Conservation (phyloP, 2,113 vertebrate genomes). For the rabbit (Oryctolagus cuniculus) region mOryCun1.1 NC_091433.1:196108001-196108500, state of each 20-base stretch:
- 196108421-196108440: no score
- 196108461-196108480: background rate
- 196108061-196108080: background rate
- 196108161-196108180: background rate
- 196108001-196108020: background rate
- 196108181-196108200: no score
- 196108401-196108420: background rate
- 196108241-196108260: background rate
- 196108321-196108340: background rate
- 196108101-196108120: background rate
- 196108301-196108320: no score
- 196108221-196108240: background rate
- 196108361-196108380: background rate
- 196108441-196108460: accelerated
- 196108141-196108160: background rate
- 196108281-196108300: background rate
- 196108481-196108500: background rate
- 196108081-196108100: background rate
- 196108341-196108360: background rate
- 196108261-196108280: background rate
- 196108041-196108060: background rate
- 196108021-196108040: background rate
- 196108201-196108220: background rate
- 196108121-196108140: no score
- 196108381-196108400: background rate